Evolutionary conservation across 2,888 invertebrate genomes (phyloP).

Genomic region (Apotomis capreana): DNA sequence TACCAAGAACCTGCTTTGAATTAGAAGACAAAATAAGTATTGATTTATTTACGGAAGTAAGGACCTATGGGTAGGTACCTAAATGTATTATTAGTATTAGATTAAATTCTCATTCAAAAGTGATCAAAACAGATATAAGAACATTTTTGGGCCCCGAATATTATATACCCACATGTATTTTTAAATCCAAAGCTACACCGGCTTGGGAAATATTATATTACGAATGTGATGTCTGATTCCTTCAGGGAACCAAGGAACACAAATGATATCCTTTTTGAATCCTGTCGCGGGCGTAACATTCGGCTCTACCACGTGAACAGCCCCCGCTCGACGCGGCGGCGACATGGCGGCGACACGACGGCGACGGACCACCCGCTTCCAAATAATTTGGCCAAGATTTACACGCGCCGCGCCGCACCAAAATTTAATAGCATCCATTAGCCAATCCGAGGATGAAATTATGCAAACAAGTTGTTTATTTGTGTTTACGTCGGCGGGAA

Average conservation of each 20-base stretch:
- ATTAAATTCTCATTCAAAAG: no score
- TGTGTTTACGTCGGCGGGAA: slow-evolving; percentile 44
- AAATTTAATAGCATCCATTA: slow-evolving; percentile 44
- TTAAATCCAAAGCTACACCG: no score
- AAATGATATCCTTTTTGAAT: no score
- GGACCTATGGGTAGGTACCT: not conserved
- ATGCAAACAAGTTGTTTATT: slow-evolving; percentile 47
- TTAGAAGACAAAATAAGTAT: not conserved
- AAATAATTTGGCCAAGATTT: slow-evolving; percentile 39
- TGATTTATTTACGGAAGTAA: not conserved
- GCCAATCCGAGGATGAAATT: slow-evolving; percentile 44
- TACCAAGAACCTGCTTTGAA: not conserved
- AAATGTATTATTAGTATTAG: not conserved
- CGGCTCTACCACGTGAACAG: no score
- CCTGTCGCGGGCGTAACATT: no score
- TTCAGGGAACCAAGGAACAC: no score
- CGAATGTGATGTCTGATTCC: no score
- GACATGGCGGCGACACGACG: not conserved
- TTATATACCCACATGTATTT: no score
- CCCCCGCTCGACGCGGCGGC: no score
- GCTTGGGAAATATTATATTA: no score
- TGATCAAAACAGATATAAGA: no score
- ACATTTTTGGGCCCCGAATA: no score
- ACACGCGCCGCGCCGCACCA: slow-evolving; percentile 29
- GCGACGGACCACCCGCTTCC: slow-evolving; percentile 14